These are phyloP conservation scores for Nematopogon swammerdamellus DNA, from an alignment of 2,888 invertebrate species.

Conservation along the genomic window DNA sequence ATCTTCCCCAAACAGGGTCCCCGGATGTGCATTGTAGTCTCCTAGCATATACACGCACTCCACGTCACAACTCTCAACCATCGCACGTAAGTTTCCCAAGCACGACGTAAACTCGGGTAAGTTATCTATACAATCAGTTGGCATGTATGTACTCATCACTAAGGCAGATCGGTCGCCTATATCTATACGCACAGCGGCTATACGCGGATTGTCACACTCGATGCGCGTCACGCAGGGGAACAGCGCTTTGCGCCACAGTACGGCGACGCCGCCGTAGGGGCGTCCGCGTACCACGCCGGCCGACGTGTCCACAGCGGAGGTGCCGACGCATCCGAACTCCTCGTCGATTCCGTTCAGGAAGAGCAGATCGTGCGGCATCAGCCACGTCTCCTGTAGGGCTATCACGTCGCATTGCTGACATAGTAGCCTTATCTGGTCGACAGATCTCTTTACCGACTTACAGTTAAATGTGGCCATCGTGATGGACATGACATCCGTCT, in stretches of 20 bases:
- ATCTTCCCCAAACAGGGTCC: conserved; percentile 5
- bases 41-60: conserved; percentile 7
- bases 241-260: conserved; percentile 4
- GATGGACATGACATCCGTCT: not conserved
- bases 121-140: conserved; percentile 1
- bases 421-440: not conserved
- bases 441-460: not conserved
- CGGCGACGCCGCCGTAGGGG: conserved; percentile 4
- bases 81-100: conserved; percentile 5
- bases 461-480: conserved; percentile 4
- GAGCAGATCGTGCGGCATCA: conserved; percentile 3
- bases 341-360: not conserved
- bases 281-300: conserved; percentile 2
- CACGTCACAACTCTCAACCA: conserved; percentile 5
- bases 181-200: not conserved
- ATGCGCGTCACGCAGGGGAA: conserved; percentile 1
- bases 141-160: conserved; percentile 4
- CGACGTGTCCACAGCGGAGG: conserved; percentile 4
- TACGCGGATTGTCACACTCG: conserved; percentile 1
- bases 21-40: conserved; percentile 8
- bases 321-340: conserved; percentile 3
- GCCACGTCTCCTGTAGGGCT: conserved; percentile 6
- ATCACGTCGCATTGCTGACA: conserved; percentile 2
- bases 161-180: not conserved
- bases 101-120: conserved; percentile 4